Evolutionary conservation across 2,797 vertebrate genomes (phyloP), one percentile per base, ranked within the genome.

Genomic region (Macrochelys suwanniensis): DNA sequence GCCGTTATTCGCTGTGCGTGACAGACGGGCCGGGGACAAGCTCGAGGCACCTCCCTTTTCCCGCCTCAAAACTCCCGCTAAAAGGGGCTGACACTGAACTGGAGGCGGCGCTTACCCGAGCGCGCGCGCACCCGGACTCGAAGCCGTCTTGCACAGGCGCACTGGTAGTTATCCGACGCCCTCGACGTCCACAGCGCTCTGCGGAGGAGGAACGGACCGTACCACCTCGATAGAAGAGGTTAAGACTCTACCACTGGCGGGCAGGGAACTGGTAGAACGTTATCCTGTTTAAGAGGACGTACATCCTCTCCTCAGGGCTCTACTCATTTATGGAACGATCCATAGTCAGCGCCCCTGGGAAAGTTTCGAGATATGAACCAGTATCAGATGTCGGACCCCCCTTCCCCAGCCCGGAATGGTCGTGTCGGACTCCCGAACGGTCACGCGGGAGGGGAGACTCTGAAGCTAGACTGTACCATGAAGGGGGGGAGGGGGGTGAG

Each of bases 41-140:
- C 21, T 5, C 4, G 23, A 54, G 54, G 9, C 21, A 15, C 53
- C 11, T 9, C 65, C 65, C 65, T 11, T 11, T 37, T 33, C 61
- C 65, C 65, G 65, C 65, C 65, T 21, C 9, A 71, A 71, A 37
- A 11, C n/a, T 71, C 65, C 65, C 65, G 16, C 25, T 0, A 4
- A 51, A 57, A 45, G 0, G 3, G 28, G 13, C 31, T 61, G 28
- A 10, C 54, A 9, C 54, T 10, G 54, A 54, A 25, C 54, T 10
- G 54, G 84, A 51, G 79, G 28, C 0, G 1, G 13, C 47, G 4
- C 7, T 50, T 1, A 26, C 0, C 2, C 1, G 49, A 2, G 4
- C 5, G 2, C 11, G 31, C 5, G 5, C 4, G 25, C 51, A 61
- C 21, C 8, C 8, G 23, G 3, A 54, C 53, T 54, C 21, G 21